phyloP scores from a whole-genome alignment of 2,888 invertebrate species.

The Drosophila multiciliata region DNA sequence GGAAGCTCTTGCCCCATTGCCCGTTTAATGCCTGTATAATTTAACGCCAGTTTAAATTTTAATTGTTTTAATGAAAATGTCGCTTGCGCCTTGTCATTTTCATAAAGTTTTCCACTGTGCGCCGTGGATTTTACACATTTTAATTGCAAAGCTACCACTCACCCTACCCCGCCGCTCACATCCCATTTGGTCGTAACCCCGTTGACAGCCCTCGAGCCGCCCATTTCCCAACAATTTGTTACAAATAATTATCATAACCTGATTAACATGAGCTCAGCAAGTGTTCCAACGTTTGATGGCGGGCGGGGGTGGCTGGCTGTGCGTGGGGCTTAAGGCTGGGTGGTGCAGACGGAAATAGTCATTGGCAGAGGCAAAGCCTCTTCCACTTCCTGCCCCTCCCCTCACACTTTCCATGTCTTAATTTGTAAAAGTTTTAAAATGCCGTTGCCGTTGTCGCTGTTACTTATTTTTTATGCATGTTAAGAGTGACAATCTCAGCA shows the following conservation, averaged over 20 bases:
- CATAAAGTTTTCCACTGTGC: slow-evolving; percentile 72
- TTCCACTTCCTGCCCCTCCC: neutral
- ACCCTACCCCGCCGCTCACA: slow-evolving; percentile 14
- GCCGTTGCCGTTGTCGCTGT: slow-evolving; percentile 63
- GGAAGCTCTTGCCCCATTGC: slow-evolving; percentile 49
- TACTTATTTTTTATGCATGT: slow-evolving; percentile 82
- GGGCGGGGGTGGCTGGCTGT: neutral
- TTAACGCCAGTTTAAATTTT: slow-evolving; percentile 84
- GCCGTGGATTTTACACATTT: slow-evolving; percentile 71
- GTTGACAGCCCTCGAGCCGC: slow-evolving; percentile 32
- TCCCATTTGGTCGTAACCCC: neutral
- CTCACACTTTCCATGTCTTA: slow-evolving; percentile 56
- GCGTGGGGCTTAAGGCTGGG: slow-evolving; percentile 1
- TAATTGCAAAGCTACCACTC: slow-evolving; percentile 68
- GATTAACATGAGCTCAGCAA: slow-evolving; percentile 84
- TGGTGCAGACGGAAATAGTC: slow-evolving; percentile 62
- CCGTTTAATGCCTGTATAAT: slow-evolving; percentile 81
- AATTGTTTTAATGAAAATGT: slow-evolving; percentile 83
- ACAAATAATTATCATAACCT: slow-evolving; percentile 85
- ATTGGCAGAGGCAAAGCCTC: slow-evolving; percentile 23
- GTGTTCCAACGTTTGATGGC: slow-evolving; percentile 43
- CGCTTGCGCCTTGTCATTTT: slow-evolving; percentile 77
- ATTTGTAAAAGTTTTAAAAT: slow-evolving; percentile 78
- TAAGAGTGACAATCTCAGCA: slow-evolving; percentile 75
- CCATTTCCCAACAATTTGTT: slow-evolving; percentile 80